A percentile compares a stretch with the other conserved stretches of the same genome.
phyloP scores from a whole-genome alignment of 2,113 vertebrate genomes.

The Rhinopomastus cyanomelas region DNA sequence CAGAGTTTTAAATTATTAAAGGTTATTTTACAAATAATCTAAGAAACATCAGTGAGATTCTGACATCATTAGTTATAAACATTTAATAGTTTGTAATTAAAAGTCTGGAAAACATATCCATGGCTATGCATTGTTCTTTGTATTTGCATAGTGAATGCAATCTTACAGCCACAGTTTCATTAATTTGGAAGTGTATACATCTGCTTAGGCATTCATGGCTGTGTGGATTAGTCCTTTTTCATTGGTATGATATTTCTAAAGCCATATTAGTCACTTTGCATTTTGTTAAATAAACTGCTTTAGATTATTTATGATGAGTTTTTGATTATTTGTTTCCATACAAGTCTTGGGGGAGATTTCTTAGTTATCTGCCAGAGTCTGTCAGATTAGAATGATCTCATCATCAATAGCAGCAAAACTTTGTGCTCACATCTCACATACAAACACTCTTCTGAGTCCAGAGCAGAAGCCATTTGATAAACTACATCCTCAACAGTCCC shows the following conservation, averaged over 20 bases:
- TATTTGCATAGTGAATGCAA: not conserved
- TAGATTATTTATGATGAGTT: constrained; percentile 15
- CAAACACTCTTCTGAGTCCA: not conserved
- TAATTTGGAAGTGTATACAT: not conserved
- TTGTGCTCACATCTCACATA: not conserved
- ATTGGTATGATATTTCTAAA: constrained; percentile 32
- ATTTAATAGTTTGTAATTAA: not conserved
- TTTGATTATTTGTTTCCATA: constrained; percentile 10
- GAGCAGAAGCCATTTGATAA: not conserved
- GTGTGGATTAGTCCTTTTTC: not conserved
- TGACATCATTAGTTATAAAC: not conserved
- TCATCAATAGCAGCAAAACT: not conserved
- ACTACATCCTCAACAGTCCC: not conserved
- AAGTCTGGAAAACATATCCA: not conserved
- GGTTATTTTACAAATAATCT: not conserved
- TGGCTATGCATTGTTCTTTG: not conserved
- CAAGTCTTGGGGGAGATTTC: constrained; percentile 17
- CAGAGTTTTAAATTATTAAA: not conserved
- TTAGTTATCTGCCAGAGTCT: not conserved
- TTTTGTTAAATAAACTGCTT: constrained; percentile 31
- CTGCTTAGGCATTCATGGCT: not conserved
- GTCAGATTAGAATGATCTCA: constrained; percentile 29
- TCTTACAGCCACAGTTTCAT: not conserved
- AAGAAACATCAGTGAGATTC: not conserved
- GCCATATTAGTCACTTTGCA: not conserved